A percentile compares a stretch with the other conserved stretches of the same genome.
Evolutionary conservation across 2,888 invertebrate species (phyloP).

Genomic region (Stegana nigrithorax): DNA sequence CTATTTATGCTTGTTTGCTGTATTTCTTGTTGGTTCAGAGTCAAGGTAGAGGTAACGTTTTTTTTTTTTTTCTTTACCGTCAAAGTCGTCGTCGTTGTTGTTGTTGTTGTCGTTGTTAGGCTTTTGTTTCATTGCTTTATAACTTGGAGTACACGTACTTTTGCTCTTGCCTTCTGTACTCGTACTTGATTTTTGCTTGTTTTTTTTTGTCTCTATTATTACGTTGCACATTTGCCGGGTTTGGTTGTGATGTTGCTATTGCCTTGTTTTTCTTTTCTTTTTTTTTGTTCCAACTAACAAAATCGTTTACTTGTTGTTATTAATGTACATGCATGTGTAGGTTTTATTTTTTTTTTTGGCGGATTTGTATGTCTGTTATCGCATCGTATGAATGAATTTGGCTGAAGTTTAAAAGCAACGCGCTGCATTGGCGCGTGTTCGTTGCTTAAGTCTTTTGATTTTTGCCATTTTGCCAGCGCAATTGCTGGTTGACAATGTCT

Average conservation of each 20-base stretch:
- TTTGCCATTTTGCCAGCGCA: too few relatives aligned
- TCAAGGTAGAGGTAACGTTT: conserved; percentile 68
- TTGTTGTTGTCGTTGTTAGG: conserved; percentile 18
- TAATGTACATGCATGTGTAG: too few relatives aligned
- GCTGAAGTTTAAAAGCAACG: too few relatives aligned
- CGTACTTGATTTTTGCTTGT: conserved; percentile 16
- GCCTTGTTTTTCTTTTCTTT: neutral
- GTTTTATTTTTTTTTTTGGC: neutral
- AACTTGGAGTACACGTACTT: conserved; percentile 37
- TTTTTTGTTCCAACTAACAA: neutral
- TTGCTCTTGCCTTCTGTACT: too few relatives aligned
- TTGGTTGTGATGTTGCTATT: too few relatives aligned
- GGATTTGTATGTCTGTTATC: conserved; percentile 19
- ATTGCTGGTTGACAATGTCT: too few relatives aligned
- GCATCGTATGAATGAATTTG: neutral
- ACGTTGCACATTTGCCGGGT: too few relatives aligned
- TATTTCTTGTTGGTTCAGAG: conserved; percentile 60
- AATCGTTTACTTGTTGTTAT: neutral
- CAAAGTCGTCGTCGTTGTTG: conserved; percentile 25
- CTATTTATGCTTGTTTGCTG: conserved; percentile 26
- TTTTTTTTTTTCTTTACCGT: too few relatives aligned
- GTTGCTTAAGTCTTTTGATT: conserved; percentile 1
- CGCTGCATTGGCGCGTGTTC: too few relatives aligned
- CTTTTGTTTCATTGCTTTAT: conserved; percentile 16
- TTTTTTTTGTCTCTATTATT: neutral